phyloP scores from a whole-genome alignment of 2,888 invertebrate genomes.

The Nemapogon koenigi region DNA sequence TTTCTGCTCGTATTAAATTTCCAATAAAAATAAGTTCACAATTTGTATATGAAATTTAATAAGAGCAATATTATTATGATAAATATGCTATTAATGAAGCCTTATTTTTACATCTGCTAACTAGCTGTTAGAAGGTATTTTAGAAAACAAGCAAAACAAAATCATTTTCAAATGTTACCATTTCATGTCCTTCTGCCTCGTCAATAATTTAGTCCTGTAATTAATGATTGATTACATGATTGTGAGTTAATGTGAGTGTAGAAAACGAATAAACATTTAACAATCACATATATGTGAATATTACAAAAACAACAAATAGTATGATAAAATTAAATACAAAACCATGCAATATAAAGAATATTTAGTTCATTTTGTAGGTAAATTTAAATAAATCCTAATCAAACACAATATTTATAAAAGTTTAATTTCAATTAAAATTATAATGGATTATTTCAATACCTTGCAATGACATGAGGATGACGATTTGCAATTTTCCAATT shows the following conservation, averaged over 20 bases:
- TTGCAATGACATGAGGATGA: slow-evolving; percentile 64
- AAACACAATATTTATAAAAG: not conserved
- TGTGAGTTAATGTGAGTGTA: too few relatives aligned
- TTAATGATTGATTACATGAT: slow-evolving; percentile 36
- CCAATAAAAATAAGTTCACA: too few relatives aligned
- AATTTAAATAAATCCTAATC: not conserved
- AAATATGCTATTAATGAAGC: too few relatives aligned
- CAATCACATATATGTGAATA: too few relatives aligned
- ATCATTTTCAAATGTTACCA: slow-evolving; percentile 66
- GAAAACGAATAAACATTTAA: slow-evolving; percentile 2
- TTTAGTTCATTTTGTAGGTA: not conserved
- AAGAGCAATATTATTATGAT: too few relatives aligned
- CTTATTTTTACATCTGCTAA: too few relatives aligned
- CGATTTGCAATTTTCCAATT: slow-evolving; percentile 47
- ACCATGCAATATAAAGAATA: too few relatives aligned
- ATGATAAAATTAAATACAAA: too few relatives aligned
- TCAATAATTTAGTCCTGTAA: slow-evolving; percentile 89
- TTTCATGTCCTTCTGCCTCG: slow-evolving; percentile 84
- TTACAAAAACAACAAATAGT: too few relatives aligned
- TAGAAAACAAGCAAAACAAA: not conserved
- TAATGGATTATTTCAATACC: slow-evolving; percentile 33
- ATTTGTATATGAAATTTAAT: too few relatives aligned
- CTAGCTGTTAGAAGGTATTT: too few relatives aligned
- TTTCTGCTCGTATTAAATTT: too few relatives aligned
- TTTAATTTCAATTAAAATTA: slow-evolving; percentile 1